Evolutionary conservation across 2,797 vertebrate species (phyloP).

Genomic region (Monodelphis domestica): DNA sequence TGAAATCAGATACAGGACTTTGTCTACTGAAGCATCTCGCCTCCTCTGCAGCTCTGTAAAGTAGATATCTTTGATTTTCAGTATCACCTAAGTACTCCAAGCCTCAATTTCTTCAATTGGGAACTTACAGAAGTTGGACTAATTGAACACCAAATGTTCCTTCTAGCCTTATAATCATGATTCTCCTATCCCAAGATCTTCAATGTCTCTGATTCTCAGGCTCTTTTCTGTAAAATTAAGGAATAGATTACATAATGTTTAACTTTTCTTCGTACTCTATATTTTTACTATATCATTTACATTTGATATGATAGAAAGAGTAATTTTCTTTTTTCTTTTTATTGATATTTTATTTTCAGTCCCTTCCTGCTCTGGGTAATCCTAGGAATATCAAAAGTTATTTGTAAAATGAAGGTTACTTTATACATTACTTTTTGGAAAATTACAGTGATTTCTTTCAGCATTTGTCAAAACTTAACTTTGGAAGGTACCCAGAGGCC

Average conservation of each 20-base stretch:
- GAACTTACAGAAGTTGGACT: not conserved
- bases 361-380: not conserved
- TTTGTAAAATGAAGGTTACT: not conserved
- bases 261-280: not conserved
- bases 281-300: too few species aligned
- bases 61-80: not conserved
- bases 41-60: not conserved
- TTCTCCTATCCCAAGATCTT: not conserved
- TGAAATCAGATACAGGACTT: too few species aligned
- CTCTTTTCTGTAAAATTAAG: not conserved
- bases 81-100: not conserved
- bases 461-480: too few species aligned
- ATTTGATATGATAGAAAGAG: not conserved
- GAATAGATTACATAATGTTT: not conserved
- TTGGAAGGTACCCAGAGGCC: too few species aligned
- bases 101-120: not conserved
- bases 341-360: not conserved
- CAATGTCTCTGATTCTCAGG: not conserved
- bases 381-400: not conserved
- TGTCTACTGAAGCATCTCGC: not conserved
- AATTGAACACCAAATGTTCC: not conserved
- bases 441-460: not conserved
- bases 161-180: not conserved
- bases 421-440: not conserved
- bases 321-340: not conserved